These are phyloP conservation scores for Oophaga pumilio DNA, from an alignment of 2,113 vertebrate species.

Conservation along the genomic window DNA sequence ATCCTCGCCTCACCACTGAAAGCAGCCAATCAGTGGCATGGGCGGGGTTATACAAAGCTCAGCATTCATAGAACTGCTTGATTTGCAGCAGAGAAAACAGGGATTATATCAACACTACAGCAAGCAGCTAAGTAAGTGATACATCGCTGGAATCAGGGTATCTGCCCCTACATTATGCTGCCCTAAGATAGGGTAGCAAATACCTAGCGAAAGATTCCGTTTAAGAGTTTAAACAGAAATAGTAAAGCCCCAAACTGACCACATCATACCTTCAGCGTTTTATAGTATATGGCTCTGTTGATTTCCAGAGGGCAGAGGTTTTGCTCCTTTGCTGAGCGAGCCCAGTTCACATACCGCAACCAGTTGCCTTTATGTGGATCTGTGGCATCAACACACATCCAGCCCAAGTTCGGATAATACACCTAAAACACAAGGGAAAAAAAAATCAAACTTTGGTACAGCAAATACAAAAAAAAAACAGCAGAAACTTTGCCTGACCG, in stretches of 20 bases:
- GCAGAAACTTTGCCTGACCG: not conserved
- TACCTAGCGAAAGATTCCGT: not conserved
- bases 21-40: no score
- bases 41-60: no score
- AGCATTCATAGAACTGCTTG: no score
- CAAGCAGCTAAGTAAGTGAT: no score
- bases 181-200: no score
- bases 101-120: no score
- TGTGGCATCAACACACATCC: constrained; percentile 95
- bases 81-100: no score
- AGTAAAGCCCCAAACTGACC: not conserved
- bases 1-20: no score
- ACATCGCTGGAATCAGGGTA: no score
- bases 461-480: not conserved
- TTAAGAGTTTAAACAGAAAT: not conserved
- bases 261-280: constrained; percentile 83
- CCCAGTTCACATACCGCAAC: constrained; percentile 93
- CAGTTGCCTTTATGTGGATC: constrained; percentile 91
- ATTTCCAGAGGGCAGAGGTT: constrained; percentile 93
- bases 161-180: no score
- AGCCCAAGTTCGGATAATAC: constrained; percentile 88
- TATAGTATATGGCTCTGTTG: constrained; percentile 93
- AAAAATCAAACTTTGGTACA: not conserved
- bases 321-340: constrained; percentile 85
- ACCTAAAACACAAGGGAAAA: constrained; percentile 67